A percentile compares a stretch with the other conserved stretches of the same genome.
phyloP scores from a whole-genome alignment of 2,797 vertebrate species.

The Rallus crepitans region DNA sequence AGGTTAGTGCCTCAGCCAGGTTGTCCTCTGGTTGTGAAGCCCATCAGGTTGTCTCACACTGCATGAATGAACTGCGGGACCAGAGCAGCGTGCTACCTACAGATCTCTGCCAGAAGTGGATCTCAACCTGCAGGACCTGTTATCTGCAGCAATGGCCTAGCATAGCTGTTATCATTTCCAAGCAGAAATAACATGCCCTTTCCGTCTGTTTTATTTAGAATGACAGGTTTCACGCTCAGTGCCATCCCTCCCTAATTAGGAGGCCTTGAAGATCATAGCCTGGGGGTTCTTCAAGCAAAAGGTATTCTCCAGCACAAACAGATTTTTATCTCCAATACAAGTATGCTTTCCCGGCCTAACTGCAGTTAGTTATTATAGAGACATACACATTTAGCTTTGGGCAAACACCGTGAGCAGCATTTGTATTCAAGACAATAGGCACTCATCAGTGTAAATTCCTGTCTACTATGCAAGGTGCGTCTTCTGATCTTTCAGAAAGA shows the following conservation, averaged over 20 bases:
- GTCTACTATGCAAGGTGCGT: constrained; percentile 79
- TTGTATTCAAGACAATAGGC: constrained; percentile 79
- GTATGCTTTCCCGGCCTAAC: constrained; percentile 53
- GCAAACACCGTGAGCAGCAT: constrained; percentile 58
- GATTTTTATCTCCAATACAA: constrained; percentile 66
- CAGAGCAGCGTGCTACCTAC: not conserved
- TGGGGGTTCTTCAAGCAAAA: constrained; percentile 71
- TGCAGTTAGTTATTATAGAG: constrained; percentile 68
- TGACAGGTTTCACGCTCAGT: constrained; percentile 60
- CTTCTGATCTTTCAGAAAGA: constrained; percentile 82
- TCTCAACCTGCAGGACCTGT: not conserved
- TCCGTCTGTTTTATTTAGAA: constrained; percentile 67
- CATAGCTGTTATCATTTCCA: constrained; percentile 3
- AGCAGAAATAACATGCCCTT: not conserved
- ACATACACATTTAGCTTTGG: constrained; percentile 63
- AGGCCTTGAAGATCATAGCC: constrained; percentile 73
- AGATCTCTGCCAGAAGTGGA: not conserved
- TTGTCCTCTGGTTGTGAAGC: not conserved
- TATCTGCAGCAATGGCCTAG: not conserved
- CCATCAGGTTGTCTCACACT: not conserved
- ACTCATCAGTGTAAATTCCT: constrained; percentile 77
- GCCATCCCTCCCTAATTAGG: constrained; percentile 74
- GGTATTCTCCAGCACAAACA: constrained; percentile 57
- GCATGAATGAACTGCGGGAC: not conserved
- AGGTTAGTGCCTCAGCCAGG: not conserved